These are phyloP conservation scores for Dicrurus megarhynchus DNA, from an alignment of 2,113 vertebrate genomes.

Conservation along the genomic window DNA sequence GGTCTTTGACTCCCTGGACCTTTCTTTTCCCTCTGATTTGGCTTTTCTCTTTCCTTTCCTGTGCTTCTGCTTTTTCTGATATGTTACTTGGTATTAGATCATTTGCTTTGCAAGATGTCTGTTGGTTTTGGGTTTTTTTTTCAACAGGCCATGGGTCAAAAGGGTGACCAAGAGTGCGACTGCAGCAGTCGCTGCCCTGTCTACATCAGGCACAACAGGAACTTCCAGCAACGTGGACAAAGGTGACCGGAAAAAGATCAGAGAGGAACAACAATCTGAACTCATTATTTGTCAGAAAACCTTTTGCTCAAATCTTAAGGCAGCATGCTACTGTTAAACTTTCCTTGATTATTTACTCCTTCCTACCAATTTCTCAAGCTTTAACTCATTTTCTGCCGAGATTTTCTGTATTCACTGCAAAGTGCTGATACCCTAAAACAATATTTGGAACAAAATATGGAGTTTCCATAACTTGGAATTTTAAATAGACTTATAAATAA, in stretches of 20 bases:
- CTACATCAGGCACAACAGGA: background rate
- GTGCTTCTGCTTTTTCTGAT: background rate
- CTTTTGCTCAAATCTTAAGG: background rate
- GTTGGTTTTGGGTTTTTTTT: background rate
- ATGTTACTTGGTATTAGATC: background rate
- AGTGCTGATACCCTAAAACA: background rate
- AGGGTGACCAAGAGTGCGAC: rapidly evolving
- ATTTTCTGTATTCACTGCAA: background rate
- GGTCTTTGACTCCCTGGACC: background rate
- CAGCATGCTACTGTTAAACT: background rate
- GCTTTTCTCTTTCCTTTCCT: background rate
- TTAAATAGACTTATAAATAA: background rate
- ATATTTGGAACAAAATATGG: background rate
- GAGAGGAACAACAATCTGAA: background rate
- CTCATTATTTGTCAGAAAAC: background rate
- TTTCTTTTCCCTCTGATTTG: background rate
- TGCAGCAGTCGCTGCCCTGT: background rate
- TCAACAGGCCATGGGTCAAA: background rate
- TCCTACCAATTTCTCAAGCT: background rate
- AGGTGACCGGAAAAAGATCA: background rate
- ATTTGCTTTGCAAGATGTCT: background rate
- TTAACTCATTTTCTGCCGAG: background rate
- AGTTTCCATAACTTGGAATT: background rate
- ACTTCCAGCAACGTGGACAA: background rate
- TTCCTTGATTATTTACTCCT: background rate